Evolutionary conservation across 2,888 invertebrate species (phyloP).

Genomic region (Epinotia nisella): DNA sequence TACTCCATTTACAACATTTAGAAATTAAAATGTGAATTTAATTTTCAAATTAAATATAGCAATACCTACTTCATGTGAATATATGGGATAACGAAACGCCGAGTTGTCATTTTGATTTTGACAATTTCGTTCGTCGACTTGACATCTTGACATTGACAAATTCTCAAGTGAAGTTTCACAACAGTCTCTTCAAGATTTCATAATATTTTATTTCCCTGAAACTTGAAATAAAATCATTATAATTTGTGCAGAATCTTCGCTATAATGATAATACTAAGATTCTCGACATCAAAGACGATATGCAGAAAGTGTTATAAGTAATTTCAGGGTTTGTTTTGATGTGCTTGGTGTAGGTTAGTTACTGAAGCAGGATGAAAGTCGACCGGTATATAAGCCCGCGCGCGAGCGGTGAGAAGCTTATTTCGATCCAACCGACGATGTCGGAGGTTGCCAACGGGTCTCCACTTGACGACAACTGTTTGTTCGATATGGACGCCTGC

Average conservation of each 20-base stretch:
- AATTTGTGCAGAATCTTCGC: not conserved
- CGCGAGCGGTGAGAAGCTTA: slow-evolving; percentile 67
- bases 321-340: slow-evolving; percentile 27
- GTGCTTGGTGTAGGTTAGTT: slow-evolving; percentile 46
- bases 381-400: slow-evolving; percentile 72
- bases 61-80: no score
- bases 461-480: slow-evolving; percentile 81
- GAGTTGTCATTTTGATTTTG: slow-evolving; percentile 13
- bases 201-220: slow-evolving; percentile 46
- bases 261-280: slow-evolving; percentile 46
- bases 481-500: slow-evolving; percentile 94
- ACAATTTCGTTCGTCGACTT: slow-evolving; percentile 32
- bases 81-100: slow-evolving; percentile 21
- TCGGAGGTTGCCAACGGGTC: slow-evolving; percentile 73
- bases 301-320: not conserved
- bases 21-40: no score
- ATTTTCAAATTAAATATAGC: no score
- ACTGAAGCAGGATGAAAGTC: slow-evolving; percentile 68
- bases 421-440: slow-evolving; percentile 79
- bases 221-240: slow-evolving; percentile 38
- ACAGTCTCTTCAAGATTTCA: slow-evolving; percentile 33
- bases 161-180: slow-evolving; percentile 30
- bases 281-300: not conserved
- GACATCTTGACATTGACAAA: slow-evolving; percentile 11
- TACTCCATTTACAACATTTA: no score